Evolutionary conservation across 2,888 invertebrate species (phyloP).

Genomic region (Philopedon plagiatum): DNA sequence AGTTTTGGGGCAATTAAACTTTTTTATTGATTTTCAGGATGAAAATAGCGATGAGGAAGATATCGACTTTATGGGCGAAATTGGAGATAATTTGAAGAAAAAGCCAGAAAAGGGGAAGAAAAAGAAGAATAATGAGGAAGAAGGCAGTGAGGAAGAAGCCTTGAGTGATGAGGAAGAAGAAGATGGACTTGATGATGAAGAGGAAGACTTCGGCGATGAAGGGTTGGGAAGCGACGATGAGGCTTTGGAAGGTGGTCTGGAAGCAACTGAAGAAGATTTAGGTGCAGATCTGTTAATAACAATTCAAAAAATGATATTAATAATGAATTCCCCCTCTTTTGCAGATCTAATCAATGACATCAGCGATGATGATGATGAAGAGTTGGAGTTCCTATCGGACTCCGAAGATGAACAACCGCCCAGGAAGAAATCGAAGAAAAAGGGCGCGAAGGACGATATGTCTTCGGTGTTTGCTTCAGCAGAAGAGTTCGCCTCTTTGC

Average conservation of each 20-base stretch:
- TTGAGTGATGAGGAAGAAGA: constrained; percentile 59
- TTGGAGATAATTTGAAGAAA: constrained; percentile 66
- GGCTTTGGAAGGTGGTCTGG: constrained; percentile 63
- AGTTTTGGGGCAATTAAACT: not conserved
- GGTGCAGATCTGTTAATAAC: constrained; percentile 50
- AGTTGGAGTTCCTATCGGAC: constrained; percentile 68
- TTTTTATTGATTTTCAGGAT: not conserved
- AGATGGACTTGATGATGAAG: constrained; percentile 62
- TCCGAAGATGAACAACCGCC: constrained; percentile 58
- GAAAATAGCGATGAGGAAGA: constrained; percentile 71
- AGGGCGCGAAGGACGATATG: constrained; percentile 67
- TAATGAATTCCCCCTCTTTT: constrained; percentile 22
- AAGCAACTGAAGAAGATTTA: constrained; percentile 68
- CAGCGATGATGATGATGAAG: constrained; percentile 62
- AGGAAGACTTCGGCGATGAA: constrained; percentile 56
- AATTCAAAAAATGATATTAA: not conserved
- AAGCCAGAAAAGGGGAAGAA: constrained; percentile 35
- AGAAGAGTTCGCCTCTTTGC: constrained; percentile 89
- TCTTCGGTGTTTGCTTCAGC: constrained; percentile 85
- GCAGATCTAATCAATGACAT: constrained; percentile 60
- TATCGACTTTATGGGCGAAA: constrained; percentile 78
- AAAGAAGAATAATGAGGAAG: constrained; percentile 21
- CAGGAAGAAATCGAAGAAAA: constrained; percentile 37
- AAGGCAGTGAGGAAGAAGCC: constrained; percentile 38
- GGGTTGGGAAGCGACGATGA: constrained; percentile 54